Evolutionary conservation across 1,140 invertebrate species (phyloP).

Genomic region (Drosophila busckii): DNA sequence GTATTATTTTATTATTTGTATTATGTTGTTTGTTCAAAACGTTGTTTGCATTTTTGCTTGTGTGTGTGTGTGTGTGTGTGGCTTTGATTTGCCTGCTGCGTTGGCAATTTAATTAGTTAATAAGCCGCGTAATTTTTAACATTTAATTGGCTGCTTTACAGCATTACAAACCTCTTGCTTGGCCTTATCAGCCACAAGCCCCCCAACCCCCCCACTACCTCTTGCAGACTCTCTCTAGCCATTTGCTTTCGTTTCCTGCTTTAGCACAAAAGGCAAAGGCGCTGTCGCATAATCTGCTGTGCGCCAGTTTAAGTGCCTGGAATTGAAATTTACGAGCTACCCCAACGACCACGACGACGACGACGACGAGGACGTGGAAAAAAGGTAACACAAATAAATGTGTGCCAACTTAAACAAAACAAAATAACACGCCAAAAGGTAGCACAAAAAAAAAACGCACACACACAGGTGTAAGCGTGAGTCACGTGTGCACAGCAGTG

Average conservation of each 20-base stretch:
- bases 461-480: not conserved
- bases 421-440: conserved; percentile 23
- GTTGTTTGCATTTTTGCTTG: conserved; percentile 28
- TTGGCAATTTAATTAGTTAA: conserved; percentile 73
- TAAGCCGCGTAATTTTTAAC: conserved; percentile 40
- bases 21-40: conserved; percentile 27
- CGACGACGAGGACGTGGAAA: too few relatives aligned
- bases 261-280: too few relatives aligned
- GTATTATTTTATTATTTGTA: not conserved
- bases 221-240: conserved; percentile 25
- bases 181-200: too few relatives aligned
- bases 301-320: conserved; percentile 56
- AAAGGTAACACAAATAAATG: conserved; percentile 65
- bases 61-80: conserved; percentile 1
- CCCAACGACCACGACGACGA: too few relatives aligned
- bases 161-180: not conserved
- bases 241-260: conserved; percentile 62
- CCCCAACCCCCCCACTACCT: too few relatives aligned
- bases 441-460: conserved; percentile 3
- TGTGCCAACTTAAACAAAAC: conserved; percentile 27
- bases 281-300: conserved; percentile 68
- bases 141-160: conserved; percentile 27
- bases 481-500: not conserved
- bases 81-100: conserved; percentile 36
- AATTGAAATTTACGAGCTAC: conserved; percentile 70